These are phyloP conservation scores for Jaculus jaculus DNA, from an alignment of 2,113 vertebrate genomes.

Conservation along the genomic window DNA sequence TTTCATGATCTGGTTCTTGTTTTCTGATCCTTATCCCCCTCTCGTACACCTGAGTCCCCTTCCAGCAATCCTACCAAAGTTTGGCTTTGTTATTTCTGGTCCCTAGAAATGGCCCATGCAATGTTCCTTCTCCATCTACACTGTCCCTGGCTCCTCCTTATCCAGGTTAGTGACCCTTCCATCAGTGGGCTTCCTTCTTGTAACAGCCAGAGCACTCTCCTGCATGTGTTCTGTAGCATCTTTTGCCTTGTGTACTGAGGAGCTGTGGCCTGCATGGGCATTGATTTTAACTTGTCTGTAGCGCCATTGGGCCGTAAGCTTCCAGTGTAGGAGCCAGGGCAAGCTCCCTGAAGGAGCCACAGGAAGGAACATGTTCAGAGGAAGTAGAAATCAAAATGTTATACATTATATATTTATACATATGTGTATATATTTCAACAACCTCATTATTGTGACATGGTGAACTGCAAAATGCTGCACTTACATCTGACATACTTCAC, in stretches of 20 bases:
- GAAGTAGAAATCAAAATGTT: not conserved
- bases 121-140: not conserved
- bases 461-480: not conserved
- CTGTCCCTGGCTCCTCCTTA: not conserved
- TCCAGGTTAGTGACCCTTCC: not conserved
- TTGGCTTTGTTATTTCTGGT: not conserved
- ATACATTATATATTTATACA: not conserved
- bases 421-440: not conserved
- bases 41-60: not conserved
- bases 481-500: not conserved
- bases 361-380: not conserved
- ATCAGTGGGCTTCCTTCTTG: not conserved
- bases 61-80: not conserved
- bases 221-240: not conserved
- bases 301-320: not conserved
- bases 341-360: not conserved
- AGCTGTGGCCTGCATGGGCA: not conserved
- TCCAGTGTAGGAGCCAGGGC: not conserved
- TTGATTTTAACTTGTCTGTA: not conserved
- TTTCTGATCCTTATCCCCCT: not conserved
- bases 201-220: not conserved
- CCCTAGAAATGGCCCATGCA: not conserved
- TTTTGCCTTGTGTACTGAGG: not conserved
- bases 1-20: not conserved
- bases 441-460: not conserved